Percentiles rank a stretch among this genome's conserved stretches.
These are phyloP conservation scores for Celastrina argiolus DNA, from an alignment of 2,888 invertebrate genomes.

Conservation along the genomic window DNA sequence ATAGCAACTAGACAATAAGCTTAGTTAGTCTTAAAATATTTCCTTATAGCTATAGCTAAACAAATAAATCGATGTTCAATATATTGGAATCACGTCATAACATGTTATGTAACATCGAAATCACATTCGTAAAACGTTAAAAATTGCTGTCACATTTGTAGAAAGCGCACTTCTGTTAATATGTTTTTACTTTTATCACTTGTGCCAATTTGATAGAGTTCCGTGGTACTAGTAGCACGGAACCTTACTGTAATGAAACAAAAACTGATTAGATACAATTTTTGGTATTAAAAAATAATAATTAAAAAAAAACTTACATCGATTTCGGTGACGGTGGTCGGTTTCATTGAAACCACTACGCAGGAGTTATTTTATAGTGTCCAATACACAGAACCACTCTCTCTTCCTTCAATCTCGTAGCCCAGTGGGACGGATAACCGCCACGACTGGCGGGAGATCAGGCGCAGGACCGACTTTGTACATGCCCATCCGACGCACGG, in stretches of 20 bases:
- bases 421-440: too few species aligned
- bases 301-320: background rate
- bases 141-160: conserved; percentile 40
- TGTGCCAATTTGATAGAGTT: conserved; percentile 23
- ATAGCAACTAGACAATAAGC: too few species aligned
- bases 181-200: conserved; percentile 27
- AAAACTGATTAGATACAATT: background rate
- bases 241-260: background rate
- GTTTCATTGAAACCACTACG: too few species aligned
- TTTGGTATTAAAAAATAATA: background rate
- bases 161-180: conserved; percentile 30
- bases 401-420: too few species aligned
- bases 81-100: background rate
- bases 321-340: too few species aligned
- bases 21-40: too few species aligned
- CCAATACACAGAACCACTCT: too few species aligned
- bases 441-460: too few species aligned
- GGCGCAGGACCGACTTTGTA: too few species aligned
- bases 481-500: too few species aligned
- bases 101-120: conserved; percentile 44
- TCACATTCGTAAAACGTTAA: conserved; percentile 45
- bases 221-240: background rate
- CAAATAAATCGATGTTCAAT: background rate
- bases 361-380: too few species aligned
- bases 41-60: background rate